Percentiles rank a stretch among this genome's conserved stretches.
phyloP scores from a whole-genome alignment of 1,140 invertebrate genomes.

The Phortica variegata region DNA sequence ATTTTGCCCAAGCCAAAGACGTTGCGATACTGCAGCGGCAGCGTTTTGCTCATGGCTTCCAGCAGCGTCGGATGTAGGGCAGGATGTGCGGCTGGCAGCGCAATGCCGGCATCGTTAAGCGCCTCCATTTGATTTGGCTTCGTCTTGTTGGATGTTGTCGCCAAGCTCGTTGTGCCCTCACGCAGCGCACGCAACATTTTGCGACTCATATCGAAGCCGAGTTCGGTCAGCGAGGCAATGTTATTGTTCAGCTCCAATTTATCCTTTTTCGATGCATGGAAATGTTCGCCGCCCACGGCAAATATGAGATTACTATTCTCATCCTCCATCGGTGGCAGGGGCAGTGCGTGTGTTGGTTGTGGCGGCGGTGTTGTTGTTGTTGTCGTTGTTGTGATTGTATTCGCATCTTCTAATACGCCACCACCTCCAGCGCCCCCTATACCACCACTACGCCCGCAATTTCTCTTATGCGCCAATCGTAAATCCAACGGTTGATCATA shows the following conservation, averaged over 20 bases:
- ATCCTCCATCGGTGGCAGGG: constrained; percentile 63
- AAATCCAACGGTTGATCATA: constrained; percentile 79
- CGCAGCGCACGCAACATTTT: constrained; percentile 40
- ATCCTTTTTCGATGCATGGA: constrained; percentile 21
- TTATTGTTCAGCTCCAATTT: constrained; percentile 44
- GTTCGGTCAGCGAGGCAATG: constrained; percentile 39
- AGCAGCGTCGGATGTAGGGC: constrained; percentile 67
- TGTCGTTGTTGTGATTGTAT: too few species aligned
- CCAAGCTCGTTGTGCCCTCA: constrained; percentile 18
- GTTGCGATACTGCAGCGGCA: constrained; percentile 59
- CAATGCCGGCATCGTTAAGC: constrained; percentile 1
- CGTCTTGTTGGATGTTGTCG: constrained; percentile 4
- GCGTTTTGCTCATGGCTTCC: constrained; percentile 70
- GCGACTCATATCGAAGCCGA: constrained; percentile 43
- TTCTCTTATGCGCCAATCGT: constrained; percentile 73
- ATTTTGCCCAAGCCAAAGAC: constrained; percentile 42
- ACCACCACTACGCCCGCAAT: constrained; percentile 30
- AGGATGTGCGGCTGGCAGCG: constrained; percentile 27
- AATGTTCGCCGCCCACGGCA: constrained; percentile 15
- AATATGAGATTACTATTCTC: constrained; percentile 73
- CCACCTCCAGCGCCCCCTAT: constrained; percentile 20
- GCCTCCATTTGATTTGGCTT: too few species aligned
- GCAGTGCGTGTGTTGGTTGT: too few species aligned
- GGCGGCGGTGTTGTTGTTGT: too few species aligned
- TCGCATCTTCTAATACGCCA: constrained; percentile 42